Base-by-base conservation (phyloP, 2,888 invertebrate species). In the Agonopterix heracliana region DNA sequence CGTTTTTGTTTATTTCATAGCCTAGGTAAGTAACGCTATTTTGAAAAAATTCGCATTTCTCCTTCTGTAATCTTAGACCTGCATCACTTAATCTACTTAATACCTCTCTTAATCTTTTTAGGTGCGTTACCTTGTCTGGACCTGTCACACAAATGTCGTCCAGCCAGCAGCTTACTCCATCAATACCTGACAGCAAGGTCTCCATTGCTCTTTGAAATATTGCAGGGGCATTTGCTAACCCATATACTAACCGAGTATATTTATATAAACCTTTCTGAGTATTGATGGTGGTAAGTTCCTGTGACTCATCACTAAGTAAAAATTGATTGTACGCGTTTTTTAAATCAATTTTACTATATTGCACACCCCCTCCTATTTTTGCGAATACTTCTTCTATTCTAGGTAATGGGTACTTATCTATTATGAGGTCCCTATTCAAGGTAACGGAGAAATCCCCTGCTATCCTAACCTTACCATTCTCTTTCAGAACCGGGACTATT, bases 191-290 rank as follows among this genome's bases (percentile, higher is more conserved):
- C 7, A 64, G 42, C 5, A 64, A 43, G 0, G 51, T 53, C 50
- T 68, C 63, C 64, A 77, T 74, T 0, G 65, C 49, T 50, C 60
- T 59, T 59, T 78, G 69, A 49, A 76, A 74, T 48, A 69, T 67
- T 3, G 64, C 64, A 0, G 71, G 68, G 2, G 65, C 69, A 34
- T 59, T 65, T 3, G 65, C 60, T 11, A 76, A 54, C 1, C 70
- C 69, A n/a, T n/a, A n/a, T n/a, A n/a, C n/a, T n/a, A n/a, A n/a
- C n/a, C n/a, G n/a, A n/a, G n/a, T n/a, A n/a, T 60, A 66, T 47
- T 53, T 59, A 48, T 54, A 68, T 34, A 69, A 49, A 1, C 68
- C 66, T 46, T 56, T 57, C 4, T 58, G 56, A 0, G 69, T 70
- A 45, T 60, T 62, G 3, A 71, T 66, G 0, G 60, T 59, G 0